These are phyloP conservation scores for Stegana nigrithorax DNA, from an alignment of 2,888 invertebrate species.

Conservation along the genomic window DNA sequence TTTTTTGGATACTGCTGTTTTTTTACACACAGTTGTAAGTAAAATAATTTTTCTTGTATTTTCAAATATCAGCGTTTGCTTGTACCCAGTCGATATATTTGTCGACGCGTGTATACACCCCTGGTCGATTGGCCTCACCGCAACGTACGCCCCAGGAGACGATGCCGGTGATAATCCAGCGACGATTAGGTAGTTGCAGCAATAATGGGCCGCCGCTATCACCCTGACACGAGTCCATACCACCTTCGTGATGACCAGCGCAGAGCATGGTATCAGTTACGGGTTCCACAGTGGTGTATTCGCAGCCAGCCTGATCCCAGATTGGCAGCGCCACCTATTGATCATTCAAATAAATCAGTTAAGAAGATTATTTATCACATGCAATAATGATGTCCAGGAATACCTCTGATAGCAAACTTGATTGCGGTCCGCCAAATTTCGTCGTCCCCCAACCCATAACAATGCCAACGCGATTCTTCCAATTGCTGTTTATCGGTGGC, in stretches of 20 bases:
- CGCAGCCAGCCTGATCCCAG: slow-evolving; percentile 79
- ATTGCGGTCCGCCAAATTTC: slow-evolving; percentile 78
- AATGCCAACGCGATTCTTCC: slow-evolving; percentile 74
- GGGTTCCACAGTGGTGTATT: slow-evolving; percentile 73
- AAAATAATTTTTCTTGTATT: neutral
- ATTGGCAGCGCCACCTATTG: slow-evolving; percentile 76
- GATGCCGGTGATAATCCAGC: slow-evolving; percentile 83
- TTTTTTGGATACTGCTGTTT: no score
- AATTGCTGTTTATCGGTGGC: slow-evolving; percentile 75
- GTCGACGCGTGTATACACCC: slow-evolving; percentile 80
- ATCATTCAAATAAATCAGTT: neutral
- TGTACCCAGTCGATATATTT: slow-evolving; percentile 65
- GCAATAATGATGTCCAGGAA: no score
- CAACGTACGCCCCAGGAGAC: slow-evolving; percentile 90
- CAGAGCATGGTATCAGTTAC: slow-evolving; percentile 80
- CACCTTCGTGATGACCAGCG: slow-evolving; percentile 81
- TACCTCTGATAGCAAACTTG: slow-evolving; percentile 80
- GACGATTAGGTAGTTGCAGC: slow-evolving; percentile 77
- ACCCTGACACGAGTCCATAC: slow-evolving; percentile 85
- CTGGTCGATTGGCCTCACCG: slow-evolving; percentile 80
- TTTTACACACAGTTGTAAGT: no score
- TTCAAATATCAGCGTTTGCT: slow-evolving; percentile 63
- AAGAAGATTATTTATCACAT: neutral
- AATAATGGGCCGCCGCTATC: slow-evolving; percentile 78
- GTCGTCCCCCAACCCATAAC: slow-evolving; percentile 86